phyloP scores from a whole-genome alignment of 2,888 invertebrate genomes.

The Cephus pulcher region DNA sequence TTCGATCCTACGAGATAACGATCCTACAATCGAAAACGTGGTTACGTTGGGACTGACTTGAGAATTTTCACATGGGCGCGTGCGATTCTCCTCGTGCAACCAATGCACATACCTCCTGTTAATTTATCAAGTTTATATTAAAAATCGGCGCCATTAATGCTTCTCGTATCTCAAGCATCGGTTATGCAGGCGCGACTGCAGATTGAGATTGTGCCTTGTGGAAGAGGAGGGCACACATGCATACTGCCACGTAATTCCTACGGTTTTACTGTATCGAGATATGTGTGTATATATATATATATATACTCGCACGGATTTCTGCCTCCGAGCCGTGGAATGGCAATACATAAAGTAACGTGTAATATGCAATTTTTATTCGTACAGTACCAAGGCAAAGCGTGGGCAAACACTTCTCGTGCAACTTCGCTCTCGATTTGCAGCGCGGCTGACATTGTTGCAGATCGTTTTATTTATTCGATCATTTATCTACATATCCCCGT shows the following conservation, averaged over 20 bases:
- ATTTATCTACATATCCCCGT: slow-evolving; percentile 1
- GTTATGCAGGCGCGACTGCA: not conserved
- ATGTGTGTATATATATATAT: not conserved
- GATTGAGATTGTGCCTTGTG: not conserved
- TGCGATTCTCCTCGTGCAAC: not conserved
- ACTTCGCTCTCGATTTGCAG: not conserved
- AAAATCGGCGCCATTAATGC: not conserved
- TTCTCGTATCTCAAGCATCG: not conserved
- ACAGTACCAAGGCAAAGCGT: not conserved
- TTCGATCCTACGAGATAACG: not conserved
- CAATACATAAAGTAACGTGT: not conserved
- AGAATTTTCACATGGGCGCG: not conserved
- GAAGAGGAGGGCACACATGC: not conserved
- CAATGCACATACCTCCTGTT: not conserved
- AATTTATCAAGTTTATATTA: not conserved
- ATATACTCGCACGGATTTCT: not conserved
- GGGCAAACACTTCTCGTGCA: not conserved
- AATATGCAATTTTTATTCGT: not conserved
- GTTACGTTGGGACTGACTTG: not conserved
- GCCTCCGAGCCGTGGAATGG: not conserved
- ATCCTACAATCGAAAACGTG: not conserved
- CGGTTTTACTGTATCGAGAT: too few species aligned
- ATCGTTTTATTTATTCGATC: not conserved
- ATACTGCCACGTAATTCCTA: not conserved
- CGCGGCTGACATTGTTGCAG: not conserved